Base-by-base conservation (phyloP, 2,113 vertebrate genomes). In the Hippocampus barbouri region DNA sequence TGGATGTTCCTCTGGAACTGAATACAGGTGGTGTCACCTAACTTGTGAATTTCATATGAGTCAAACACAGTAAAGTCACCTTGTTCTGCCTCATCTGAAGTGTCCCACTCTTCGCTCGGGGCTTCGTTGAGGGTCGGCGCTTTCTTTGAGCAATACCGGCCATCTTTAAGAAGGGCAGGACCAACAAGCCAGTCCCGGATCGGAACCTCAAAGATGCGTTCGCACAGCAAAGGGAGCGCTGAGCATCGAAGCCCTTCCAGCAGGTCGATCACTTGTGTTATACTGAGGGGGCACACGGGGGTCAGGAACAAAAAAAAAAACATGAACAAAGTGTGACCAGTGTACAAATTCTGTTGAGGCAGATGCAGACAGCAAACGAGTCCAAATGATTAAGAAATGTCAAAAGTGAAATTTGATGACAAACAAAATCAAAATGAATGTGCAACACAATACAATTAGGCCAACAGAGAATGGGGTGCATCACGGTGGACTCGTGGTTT, bases 181-280 rank as follows among this genome's bases (percentile, higher is more conserved):
- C 85, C 76, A 68, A 98, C 87, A 82, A 94, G 18, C 96, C 97
- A 98, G 8, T 94, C 90, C 72, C 92, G 92, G 16, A 93, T 53
- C 11, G 91, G 92, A 61, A 97, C 92, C 79, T 98, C 94, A 0
- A 92, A 66, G 83, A 96, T 89, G 67, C 73, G 92, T 80, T 98
- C 96, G 85, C 95, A 98, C 41, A 91, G 69, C 34, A 98, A 82
- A 49, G 92, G 90, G 56, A 96, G 87, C 12, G 71, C 74, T 57
- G 78, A 86, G 66, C 83, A 91, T 41, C 86, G 91, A 61, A 98
- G 83, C 60, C 90, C 93, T 78, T 97, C 94, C 86, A 97, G 80
- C 70, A 98, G 89, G 72, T 94, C 94, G 49, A 94, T 85, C 77
- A 96, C 94, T 93, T 97, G 95, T 9, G 96, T 97, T 79, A 98